Evolutionary conservation across 2,888 invertebrate species (phyloP).

Genomic region (Macrosiphum euphorbiae): DNA sequence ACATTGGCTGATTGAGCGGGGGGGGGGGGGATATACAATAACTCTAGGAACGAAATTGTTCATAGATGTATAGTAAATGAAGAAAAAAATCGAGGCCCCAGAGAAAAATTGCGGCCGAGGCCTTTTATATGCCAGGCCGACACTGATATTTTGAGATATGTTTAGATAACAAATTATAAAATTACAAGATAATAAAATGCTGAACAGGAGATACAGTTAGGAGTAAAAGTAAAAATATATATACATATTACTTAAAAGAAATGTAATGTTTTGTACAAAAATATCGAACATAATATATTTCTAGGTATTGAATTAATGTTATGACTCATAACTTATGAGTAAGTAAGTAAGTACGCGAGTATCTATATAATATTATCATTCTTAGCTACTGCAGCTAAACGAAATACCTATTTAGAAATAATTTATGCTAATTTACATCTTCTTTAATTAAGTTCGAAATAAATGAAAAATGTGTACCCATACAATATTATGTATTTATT

Average conservation of each 20-base stretch:
- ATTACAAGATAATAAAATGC: not conserved
- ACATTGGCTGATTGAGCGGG: too few relatives aligned
- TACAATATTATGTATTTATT: not conserved
- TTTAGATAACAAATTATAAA: not conserved
- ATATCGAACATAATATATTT: not conserved
- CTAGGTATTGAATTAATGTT: not conserved
- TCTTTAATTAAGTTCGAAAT: not conserved
- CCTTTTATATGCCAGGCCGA: too few relatives aligned
- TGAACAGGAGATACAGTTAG: not conserved
- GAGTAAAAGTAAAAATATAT: not conserved
- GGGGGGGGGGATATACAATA: too few relatives aligned
- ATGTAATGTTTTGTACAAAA: not conserved
- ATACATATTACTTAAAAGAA: not conserved
- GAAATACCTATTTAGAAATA: not conserved
- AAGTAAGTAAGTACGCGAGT: too few relatives aligned
- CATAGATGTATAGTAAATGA: too few relatives aligned
- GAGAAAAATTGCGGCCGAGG: too few relatives aligned
- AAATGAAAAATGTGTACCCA: not conserved
- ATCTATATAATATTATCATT: too few relatives aligned
- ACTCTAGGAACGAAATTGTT: too few relatives aligned
- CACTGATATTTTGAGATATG: not conserved
- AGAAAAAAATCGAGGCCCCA: too few relatives aligned
- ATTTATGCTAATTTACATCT: not conserved
- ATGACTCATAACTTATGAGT: too few relatives aligned
- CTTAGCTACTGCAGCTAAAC: not conserved